phyloP scores from a whole-genome alignment of 2,797 vertebrate genomes.

The Coracias cyanogaster region DNA sequence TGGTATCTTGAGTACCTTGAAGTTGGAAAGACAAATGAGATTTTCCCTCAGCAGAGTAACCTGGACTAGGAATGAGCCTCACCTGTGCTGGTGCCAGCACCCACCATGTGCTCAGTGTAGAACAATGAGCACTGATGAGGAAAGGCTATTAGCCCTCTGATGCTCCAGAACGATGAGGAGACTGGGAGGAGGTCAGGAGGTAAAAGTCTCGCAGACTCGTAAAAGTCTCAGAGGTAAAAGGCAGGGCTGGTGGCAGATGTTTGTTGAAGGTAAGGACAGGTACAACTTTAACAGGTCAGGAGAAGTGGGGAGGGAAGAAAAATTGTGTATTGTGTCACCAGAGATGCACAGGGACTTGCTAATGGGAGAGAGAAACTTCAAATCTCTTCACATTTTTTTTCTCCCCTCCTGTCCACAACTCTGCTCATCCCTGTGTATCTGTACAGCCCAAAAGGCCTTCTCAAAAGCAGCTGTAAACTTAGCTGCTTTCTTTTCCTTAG shows the following conservation, averaged over 20 bases:
- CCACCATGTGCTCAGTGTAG: background rate
- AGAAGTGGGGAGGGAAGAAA: background rate
- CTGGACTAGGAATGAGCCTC: background rate
- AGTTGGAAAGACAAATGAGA: background rate
- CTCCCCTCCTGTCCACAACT: background rate
- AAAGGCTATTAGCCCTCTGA: background rate
- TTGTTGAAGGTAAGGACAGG: background rate
- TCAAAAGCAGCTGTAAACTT: background rate
- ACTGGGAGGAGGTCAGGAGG: background rate
- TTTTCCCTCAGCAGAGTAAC: background rate
- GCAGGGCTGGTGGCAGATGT: background rate
- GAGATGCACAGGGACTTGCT: background rate
- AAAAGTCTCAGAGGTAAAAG: background rate
- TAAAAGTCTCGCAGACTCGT: too few relatives aligned
- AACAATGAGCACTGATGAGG: background rate
- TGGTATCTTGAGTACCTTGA: fast-evolving
- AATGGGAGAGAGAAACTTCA: background rate
- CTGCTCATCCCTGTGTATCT: background rate
- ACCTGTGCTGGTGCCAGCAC: background rate
- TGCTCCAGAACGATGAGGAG: background rate
- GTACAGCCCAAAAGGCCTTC: background rate
- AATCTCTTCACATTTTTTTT: background rate
- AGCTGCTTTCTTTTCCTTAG: background rate
- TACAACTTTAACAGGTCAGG: background rate
- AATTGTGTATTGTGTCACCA: background rate